A percentile compares a stretch with the other conserved stretches of the same genome.
Conservation (phyloP, 2,113 vertebrate species). For the Mobula birostris region DNA sequence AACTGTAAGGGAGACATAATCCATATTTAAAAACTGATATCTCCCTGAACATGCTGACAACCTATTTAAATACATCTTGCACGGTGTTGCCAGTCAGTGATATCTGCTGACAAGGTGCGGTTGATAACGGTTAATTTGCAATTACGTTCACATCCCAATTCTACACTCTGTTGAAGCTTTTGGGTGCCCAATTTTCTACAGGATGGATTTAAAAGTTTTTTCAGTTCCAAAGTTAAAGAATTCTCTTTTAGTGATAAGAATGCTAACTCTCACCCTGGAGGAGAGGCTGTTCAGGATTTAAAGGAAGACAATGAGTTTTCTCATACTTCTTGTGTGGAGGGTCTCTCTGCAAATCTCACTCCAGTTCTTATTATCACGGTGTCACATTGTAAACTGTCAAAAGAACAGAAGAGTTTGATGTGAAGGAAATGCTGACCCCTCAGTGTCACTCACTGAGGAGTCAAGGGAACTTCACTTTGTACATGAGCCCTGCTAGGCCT, state of each 20-base stretch:
- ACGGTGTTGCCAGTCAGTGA: not conserved
- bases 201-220: not conserved
- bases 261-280: not conserved
- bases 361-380: too few relatives aligned
- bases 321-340: too few relatives aligned
- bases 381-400: too few relatives aligned
- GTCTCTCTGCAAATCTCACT: too few relatives aligned
- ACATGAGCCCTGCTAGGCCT: too few relatives aligned
- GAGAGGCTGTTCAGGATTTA: not conserved
- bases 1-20: not conserved
- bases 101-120: too few relatives aligned
- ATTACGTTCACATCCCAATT: not conserved
- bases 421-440: too few relatives aligned
- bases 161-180: not conserved
- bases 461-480: too few relatives aligned
- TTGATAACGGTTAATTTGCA: not conserved
- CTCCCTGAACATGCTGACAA: not conserved
- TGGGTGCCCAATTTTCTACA: not conserved
- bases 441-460: too few relatives aligned
- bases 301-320: not conserved
- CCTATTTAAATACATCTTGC: not conserved
- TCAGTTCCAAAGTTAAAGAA: not conserved
- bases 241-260: not conserved
- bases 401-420: too few relatives aligned
- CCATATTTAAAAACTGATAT: slow-evolving; percentile 4